Evolutionary conservation across 2,113 vertebrate genomes (phyloP), one percentile per base, ranked within the genome.

Genomic region (Rutilus rutilus): DNA sequence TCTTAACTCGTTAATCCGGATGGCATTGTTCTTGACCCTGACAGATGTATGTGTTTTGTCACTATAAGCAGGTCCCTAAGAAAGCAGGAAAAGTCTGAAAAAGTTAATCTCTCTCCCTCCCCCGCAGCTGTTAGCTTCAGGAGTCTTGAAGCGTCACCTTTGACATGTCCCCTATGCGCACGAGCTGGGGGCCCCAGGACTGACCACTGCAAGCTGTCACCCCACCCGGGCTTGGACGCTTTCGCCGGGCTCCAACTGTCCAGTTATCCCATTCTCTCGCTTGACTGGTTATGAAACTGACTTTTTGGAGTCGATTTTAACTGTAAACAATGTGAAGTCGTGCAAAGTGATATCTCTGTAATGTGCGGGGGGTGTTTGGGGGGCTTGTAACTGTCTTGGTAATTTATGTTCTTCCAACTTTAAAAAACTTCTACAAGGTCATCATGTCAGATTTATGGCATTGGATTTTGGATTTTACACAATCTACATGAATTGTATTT

Each of bases 111-210:
- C 94, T 84, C 89, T 93, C 91, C 92, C 91, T 93, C 71, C 94
- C 92, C 91, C 93, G 85, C 94, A 96, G 95, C 96, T 97, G 95
- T 94, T 96, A 94, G 94, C 96, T 95, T 95, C 92, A 91, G 94
- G 95, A 96, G 96, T 96, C 95, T 96, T 94, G 93, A 96, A 95
- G 96, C 95, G 93, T 97, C 96, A 96, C 96, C 96, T 97, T 96
- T 97, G 96, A 97, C 96, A 96, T 92, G 93, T 92, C 91, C 92
- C 93, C 91, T 91, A 93, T 93, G 95, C 92, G 85, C 80, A 47
- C 69, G 67, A 92, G 93, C 86, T 92, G 88, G 92, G 79, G 91
- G 94, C 93, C 93, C 91, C 93, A 91, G 94, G 93, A 94, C 94
- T 95, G 94, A 93, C 94, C 93, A 90, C 92, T 92, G 92, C 96